Conservation (phyloP, 92 coral and sea anemone species). For the Montipora capitata region DNA sequence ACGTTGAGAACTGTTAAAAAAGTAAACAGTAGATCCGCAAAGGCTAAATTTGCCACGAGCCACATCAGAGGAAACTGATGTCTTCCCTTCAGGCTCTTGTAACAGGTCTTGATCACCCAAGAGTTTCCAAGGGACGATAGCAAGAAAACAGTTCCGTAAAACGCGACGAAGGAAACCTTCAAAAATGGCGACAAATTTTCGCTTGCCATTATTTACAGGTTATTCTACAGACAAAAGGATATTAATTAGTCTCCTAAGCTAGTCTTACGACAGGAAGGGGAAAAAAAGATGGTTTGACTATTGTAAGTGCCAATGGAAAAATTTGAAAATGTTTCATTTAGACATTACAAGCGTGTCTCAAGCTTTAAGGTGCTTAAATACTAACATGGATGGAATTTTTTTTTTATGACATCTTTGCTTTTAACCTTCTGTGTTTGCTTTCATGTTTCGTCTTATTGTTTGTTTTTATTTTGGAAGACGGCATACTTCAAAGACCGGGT, state of each 20-base stretch:
- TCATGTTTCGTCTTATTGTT: not conserved
- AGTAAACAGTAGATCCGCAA: slow-evolving; percentile 63
- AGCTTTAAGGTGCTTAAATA: no score
- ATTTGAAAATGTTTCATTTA: no score
- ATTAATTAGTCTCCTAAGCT: no score
- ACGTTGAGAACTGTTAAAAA: slow-evolving; percentile 26
- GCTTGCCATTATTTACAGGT: slow-evolving; percentile 5
- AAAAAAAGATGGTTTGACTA: no score
- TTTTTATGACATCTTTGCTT: no score
- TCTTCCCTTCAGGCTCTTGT: slow-evolving; percentile 13
- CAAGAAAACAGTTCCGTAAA: slow-evolving; percentile 38
- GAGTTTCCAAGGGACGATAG: slow-evolving; percentile 42
- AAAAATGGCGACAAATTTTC: not conserved
- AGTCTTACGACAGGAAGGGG: no score
- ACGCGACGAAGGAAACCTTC: not conserved
- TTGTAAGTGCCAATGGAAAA: no score
- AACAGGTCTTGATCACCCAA: slow-evolving; percentile 41
- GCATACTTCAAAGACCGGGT: not conserved
- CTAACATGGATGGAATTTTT: not conserved
- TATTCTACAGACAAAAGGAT: not conserved
- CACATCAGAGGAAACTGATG: slow-evolving; percentile 26
- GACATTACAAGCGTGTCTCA: no score
- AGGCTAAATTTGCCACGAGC: slow-evolving; percentile 52
- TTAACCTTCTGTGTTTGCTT: not conserved
- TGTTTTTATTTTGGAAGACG: not conserved